phyloP scores from a whole-genome alignment of 2,113 vertebrate species.

The Sardina pilchardus region DNA sequence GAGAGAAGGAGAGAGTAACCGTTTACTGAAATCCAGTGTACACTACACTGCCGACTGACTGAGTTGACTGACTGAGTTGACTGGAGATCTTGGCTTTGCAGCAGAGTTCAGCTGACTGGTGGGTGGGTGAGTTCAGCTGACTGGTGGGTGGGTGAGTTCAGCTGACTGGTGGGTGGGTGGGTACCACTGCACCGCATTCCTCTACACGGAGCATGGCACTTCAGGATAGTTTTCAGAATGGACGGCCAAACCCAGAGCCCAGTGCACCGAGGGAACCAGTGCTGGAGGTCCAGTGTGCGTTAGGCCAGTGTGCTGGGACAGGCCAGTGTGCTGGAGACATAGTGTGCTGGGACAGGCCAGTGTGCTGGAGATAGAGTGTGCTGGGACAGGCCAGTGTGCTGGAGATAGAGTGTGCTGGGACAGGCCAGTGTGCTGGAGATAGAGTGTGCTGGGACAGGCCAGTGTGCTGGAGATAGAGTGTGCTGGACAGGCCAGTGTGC shows the following conservation, averaged over 20 bases:
- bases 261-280: constrained; percentile 25
- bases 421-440: constrained; percentile 28
- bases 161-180: background rate
- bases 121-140: constrained; percentile 1
- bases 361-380: constrained; percentile 31
- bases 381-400: constrained; percentile 27
- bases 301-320: constrained; percentile 28
- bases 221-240: constrained; percentile 28
- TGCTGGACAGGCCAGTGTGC: constrained; percentile 24
- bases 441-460: constrained; percentile 26
- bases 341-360: constrained; percentile 27
- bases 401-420: constrained; percentile 32
- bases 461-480: constrained; percentile 33
- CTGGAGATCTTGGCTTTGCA: background rate
- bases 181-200: background rate
- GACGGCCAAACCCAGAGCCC: constrained; percentile 38
- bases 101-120: background rate
- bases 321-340: constrained; percentile 32
- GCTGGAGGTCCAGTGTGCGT: no score
- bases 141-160: background rate
- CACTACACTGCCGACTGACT: background rate
- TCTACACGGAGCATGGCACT: background rate
- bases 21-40: background rate
- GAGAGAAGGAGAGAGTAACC: background rate
- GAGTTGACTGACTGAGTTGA: no score